These are phyloP conservation scores for Zaprionus taronus DNA, from an alignment of 1,140 invertebrate genomes.

Conservation along the genomic window DNA sequence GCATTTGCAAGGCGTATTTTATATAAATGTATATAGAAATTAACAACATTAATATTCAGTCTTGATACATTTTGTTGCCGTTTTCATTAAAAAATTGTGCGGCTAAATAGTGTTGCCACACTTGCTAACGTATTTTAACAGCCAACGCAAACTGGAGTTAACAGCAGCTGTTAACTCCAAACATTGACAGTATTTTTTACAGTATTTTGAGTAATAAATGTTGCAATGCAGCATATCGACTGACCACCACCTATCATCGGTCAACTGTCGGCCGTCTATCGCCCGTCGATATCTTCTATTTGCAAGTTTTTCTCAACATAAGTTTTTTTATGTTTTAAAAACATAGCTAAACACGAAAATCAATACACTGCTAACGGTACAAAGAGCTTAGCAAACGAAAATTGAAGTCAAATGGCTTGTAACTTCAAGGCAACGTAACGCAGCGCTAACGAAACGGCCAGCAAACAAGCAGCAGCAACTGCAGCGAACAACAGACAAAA, in stretches of 20 bases:
- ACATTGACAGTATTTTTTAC: constrained; percentile 5
- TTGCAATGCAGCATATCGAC: constrained; percentile 10
- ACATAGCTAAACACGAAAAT: constrained; percentile 58
- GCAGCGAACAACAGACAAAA: constrained; percentile 45
- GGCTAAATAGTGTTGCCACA: not conserved
- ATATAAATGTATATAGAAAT: too few relatives aligned
- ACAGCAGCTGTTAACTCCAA: not conserved
- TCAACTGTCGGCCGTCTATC: constrained; percentile 41
- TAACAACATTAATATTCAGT: too few relatives aligned
- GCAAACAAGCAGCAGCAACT: constrained; percentile 24
- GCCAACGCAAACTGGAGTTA: not conserved
- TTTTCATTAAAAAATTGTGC: not conserved
- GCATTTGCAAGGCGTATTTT: too few relatives aligned
- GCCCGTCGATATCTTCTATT: constrained; percentile 44
- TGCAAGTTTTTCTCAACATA: constrained; percentile 51
- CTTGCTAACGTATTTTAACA: not conserved
- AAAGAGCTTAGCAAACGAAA: constrained; percentile 23
- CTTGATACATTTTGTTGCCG: too few relatives aligned
- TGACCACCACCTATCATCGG: constrained; percentile 21
- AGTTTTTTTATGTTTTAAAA: constrained; percentile 70
- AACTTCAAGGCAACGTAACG: constrained; percentile 20
- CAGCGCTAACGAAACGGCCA: constrained; percentile 27
- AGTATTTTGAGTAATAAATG: constrained; percentile 15
- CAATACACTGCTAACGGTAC: constrained; percentile 40
- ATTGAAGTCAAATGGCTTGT: constrained; percentile 20